phyloP scores from a whole-genome alignment of 2,797 vertebrate genomes.

The Oryzias sinensis region DNA sequence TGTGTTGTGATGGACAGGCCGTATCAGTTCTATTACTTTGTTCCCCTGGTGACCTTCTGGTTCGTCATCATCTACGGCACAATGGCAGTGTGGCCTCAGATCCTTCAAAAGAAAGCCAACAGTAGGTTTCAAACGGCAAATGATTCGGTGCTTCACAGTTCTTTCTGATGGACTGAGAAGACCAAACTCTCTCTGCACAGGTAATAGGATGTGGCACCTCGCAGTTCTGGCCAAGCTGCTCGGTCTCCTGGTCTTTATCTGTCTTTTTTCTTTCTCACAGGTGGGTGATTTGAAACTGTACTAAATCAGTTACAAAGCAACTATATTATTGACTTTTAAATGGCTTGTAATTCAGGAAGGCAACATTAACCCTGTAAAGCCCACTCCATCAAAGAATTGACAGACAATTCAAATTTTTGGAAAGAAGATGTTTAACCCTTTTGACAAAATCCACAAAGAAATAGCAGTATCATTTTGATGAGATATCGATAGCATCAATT shows the following conservation, averaged over 20 bases:
- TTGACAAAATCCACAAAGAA: too few relatives aligned
- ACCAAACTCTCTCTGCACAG: slow-evolving; percentile 64
- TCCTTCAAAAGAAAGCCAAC: slow-evolving; percentile 92
- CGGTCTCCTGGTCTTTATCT: slow-evolving; percentile 87
- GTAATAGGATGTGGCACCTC: slow-evolving; percentile 88
- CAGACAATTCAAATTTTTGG: too few relatives aligned
- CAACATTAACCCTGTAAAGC: too few relatives aligned
- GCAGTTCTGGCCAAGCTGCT: slow-evolving; percentile 87
- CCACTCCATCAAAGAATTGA: too few relatives aligned
- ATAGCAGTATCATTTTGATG: too few relatives aligned
- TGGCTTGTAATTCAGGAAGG: too few relatives aligned
- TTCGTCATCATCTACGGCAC: slow-evolving; percentile 92
- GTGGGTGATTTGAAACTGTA: slow-evolving; percentile 51
- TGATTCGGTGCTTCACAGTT: neutral
- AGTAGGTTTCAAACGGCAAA: slow-evolving; percentile 71
- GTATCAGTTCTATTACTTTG: slow-evolving; percentile 99
- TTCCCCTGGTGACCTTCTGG: slow-evolving; percentile 97
- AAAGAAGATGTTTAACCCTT: too few relatives aligned
- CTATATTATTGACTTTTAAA: too few relatives aligned
- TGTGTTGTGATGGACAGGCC: slow-evolving; percentile 96
- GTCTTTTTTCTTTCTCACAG: slow-evolving; percentile 90
- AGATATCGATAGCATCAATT: too few relatives aligned
- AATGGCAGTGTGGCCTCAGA: slow-evolving; percentile 94
- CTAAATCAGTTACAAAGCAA: too few relatives aligned
- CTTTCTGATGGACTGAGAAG: too few relatives aligned